These are phyloP conservation scores for Epicampocera succincta DNA, from an alignment of 2,888 invertebrate genomes.

Conservation along the genomic window DNA sequence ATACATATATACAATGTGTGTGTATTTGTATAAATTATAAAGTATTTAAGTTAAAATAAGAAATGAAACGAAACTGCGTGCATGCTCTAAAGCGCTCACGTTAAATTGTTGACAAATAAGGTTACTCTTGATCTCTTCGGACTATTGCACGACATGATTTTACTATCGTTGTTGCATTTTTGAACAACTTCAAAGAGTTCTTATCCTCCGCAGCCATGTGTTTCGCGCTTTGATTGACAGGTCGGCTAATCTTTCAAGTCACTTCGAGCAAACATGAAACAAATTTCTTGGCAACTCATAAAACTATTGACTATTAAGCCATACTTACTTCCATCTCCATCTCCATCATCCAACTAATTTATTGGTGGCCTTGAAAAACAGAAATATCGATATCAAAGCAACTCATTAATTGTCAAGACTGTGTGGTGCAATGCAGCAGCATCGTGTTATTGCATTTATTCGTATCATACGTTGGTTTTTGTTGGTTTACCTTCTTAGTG, in stretches of 20 bases:
- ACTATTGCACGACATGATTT: conserved; percentile 43
- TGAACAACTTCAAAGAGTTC: conserved; percentile 56
- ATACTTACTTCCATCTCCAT: conserved; percentile 45
- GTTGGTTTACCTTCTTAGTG: background rate
- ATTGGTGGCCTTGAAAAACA: conserved; percentile 55
- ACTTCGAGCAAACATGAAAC: conserved; percentile 48
- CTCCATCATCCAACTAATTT: conserved; percentile 30
- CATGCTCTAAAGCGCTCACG: conserved; percentile 66
- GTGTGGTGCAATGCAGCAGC: conserved; percentile 10
- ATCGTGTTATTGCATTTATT: conserved; percentile 22
- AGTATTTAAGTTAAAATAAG: too few relatives aligned
- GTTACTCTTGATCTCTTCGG: conserved; percentile 52
- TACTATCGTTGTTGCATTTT: conserved; percentile 54
- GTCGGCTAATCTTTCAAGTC: conserved; percentile 63
- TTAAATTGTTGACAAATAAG: conserved; percentile 71
- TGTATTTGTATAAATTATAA: conserved; percentile 18
- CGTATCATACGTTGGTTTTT: background rate
- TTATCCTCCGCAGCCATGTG: conserved; percentile 49
- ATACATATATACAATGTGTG: background rate
- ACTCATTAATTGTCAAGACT: conserved; percentile 54
- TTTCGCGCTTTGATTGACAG: conserved; percentile 59
- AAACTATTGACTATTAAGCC: conserved; percentile 22
- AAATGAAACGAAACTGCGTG: conserved; percentile 60
- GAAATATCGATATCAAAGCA: conserved; percentile 36
- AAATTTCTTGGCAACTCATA: conserved; percentile 46